A percentile compares a stretch with the other conserved stretches of the same genome.
Evolutionary conservation across 2,888 invertebrate genomes (phyloP).

Genomic region (Biston stratarius): DNA sequence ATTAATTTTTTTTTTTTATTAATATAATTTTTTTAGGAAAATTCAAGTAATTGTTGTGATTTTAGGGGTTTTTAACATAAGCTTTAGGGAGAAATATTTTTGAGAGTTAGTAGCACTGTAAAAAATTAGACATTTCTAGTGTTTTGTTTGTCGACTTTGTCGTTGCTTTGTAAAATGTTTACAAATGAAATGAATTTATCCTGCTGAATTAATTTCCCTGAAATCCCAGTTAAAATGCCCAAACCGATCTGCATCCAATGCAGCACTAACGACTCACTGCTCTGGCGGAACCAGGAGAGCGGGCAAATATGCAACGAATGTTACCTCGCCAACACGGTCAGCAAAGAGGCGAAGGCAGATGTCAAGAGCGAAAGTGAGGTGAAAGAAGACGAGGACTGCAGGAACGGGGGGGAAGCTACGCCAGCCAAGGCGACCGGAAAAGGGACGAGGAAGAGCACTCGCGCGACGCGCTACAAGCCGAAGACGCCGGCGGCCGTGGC

Average conservation of each 20-base stretch:
- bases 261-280: constrained; percentile 88
- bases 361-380: constrained; percentile 67
- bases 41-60: too few species aligned
- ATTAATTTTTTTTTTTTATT: too few species aligned
- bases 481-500: constrained; percentile 89
- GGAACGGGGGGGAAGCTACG: constrained; percentile 67
- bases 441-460: constrained; percentile 87
- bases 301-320: constrained; percentile 93
- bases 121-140: too few species aligned
- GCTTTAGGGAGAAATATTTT: too few species aligned
- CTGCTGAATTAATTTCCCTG: neutral
- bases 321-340: constrained; percentile 79
- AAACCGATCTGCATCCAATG: constrained; percentile 90
- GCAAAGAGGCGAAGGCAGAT: constrained; percentile 67
- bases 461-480: constrained; percentile 85
- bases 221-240: constrained; percentile 70
- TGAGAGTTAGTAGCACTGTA: too few species aligned
- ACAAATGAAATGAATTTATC: constrained; percentile 2
- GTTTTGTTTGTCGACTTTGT: neutral
- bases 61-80: too few species aligned
- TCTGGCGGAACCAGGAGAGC: constrained; percentile 92
- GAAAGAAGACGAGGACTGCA: constrained; percentile 67
- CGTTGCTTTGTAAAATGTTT: constrained; percentile 39
- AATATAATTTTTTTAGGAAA: too few species aligned
- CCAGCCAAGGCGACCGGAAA: constrained; percentile 82